Evolutionary conservation across 2,888 invertebrate species (phyloP).

Genomic region (Agrotis segetum): DNA sequence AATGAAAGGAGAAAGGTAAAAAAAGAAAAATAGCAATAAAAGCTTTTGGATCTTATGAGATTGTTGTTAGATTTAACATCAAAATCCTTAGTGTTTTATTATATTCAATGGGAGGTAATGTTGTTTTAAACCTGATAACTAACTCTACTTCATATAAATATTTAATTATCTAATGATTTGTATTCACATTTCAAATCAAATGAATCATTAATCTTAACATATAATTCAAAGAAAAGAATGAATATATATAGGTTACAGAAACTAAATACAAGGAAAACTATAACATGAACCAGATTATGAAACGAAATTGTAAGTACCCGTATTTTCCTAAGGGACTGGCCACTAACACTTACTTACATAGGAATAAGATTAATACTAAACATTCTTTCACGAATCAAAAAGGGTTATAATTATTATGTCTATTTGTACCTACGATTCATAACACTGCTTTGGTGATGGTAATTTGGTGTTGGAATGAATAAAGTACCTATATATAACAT

Average conservation of each 20-base stretch:
- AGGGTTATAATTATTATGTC: not conserved
- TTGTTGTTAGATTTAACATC: not conserved
- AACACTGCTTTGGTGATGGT: constrained; percentile 36
- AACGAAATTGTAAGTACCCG: constrained; percentile 32
- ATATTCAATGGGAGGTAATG: not conserved
- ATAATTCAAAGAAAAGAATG: no score
- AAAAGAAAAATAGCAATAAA: no score
- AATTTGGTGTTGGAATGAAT: constrained; percentile 33
- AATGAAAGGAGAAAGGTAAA: no score
- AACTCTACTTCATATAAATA: not conserved
- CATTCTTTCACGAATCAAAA: not conserved
- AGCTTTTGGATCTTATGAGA: not conserved
- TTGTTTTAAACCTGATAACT: not conserved
- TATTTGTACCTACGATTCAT: constrained; percentile 8
- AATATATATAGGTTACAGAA: not conserved
- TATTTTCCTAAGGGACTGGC: not conserved
- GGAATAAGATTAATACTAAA: constrained; percentile 7
- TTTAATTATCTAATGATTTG: not conserved
- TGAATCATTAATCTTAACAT: no score
- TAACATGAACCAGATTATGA: not conserved
- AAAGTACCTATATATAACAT: not conserved
- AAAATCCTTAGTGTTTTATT: not conserved
- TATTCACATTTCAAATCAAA: not conserved
- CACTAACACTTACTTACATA: constrained; percentile 30
- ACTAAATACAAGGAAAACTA: not conserved